phyloP scores from a whole-genome alignment of 2,797 vertebrate genomes.

The Phrynocephalus guinanensis region DNA sequence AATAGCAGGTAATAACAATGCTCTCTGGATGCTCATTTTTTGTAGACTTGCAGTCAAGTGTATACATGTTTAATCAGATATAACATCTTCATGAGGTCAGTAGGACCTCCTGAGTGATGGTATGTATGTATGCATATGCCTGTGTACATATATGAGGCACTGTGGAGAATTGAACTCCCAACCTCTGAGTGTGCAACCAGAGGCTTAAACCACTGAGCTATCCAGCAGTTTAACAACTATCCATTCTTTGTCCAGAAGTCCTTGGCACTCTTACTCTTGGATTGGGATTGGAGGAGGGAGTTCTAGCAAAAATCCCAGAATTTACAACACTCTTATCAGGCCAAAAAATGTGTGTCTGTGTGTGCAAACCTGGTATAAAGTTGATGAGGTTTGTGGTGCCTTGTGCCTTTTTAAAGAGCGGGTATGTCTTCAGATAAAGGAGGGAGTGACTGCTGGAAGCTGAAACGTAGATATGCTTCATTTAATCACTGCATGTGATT shows the following conservation, averaged over 20 bases:
- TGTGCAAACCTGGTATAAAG: not conserved
- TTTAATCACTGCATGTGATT: not conserved
- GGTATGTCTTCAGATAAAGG: not conserved
- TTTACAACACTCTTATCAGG: not conserved
- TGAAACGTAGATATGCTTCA: not conserved
- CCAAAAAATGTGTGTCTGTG: no score
- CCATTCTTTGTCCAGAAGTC: not conserved
- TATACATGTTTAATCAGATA: no score
- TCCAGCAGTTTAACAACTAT: not conserved
- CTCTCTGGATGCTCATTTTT: not conserved
- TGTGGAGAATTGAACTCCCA: no score
- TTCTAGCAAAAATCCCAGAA: not conserved
- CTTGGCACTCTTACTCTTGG: not conserved
- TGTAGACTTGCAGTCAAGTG: not conserved
- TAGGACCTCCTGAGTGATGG: no score
- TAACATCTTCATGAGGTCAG: no score
- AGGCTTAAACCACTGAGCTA: no score
- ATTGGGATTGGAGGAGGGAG: no score
- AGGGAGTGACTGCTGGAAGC: not conserved
- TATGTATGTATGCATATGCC: no score
- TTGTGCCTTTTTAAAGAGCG: not conserved
- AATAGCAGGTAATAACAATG: slow-evolving; percentile 68
- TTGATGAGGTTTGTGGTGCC: not conserved
- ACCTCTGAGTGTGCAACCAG: no score
- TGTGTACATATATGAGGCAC: no score